Base-by-base conservation (phyloP, 2,888 invertebrate species). In the Cynaeus angustus region DNA sequence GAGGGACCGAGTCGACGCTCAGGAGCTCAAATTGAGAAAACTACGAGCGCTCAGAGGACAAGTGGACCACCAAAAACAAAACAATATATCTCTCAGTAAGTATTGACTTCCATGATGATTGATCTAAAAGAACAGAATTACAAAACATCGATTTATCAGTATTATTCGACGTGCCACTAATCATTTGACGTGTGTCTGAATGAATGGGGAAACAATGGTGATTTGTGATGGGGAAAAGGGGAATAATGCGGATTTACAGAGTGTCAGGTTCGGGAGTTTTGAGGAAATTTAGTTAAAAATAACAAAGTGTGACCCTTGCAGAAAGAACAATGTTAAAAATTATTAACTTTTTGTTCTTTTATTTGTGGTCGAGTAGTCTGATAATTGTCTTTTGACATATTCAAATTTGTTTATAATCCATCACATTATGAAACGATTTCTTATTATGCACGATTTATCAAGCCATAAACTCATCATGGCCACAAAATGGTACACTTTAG, bases 1-100 rank as follows among this genome's bases (percentile, higher is more conserved):
- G 82, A 90, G 96, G 77, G 97, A 97, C 83, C 92, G 96, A 78
- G 95, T 98, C 79, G 96, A 97, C 86, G 94, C 95, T 74, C 97
- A 98, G 86, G 98, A 98, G 87, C 90, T 95, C 84, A 97, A 98
- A 87, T 88, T 98, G 84, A 90, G 96, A 79, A 93, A 96, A 85
- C 88, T 98, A 84, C 89, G 97, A 82, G 95, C 97, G 77, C 90
- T 98, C 81, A 89, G 97, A 77, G 97, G 97, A 72, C 97, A 98
- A 88, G 95, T 96, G 80, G 96, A 97, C 85, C 91, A 96, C 82
- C 95, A 95, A 86, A 94, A 96, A 86, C 93, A 94, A 86, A 94
- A 92, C 86, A 95, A 96, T 88, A 93, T 94, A 81, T 93, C 94
- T 79, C 91, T 96, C 84, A 95, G 95, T 95, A 86, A 94, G 95